Evolutionary conservation across 2,797 vertebrate species (phyloP), one percentile per base, ranked within the genome.

Genomic region (Rhynchotus rufescens): DNA sequence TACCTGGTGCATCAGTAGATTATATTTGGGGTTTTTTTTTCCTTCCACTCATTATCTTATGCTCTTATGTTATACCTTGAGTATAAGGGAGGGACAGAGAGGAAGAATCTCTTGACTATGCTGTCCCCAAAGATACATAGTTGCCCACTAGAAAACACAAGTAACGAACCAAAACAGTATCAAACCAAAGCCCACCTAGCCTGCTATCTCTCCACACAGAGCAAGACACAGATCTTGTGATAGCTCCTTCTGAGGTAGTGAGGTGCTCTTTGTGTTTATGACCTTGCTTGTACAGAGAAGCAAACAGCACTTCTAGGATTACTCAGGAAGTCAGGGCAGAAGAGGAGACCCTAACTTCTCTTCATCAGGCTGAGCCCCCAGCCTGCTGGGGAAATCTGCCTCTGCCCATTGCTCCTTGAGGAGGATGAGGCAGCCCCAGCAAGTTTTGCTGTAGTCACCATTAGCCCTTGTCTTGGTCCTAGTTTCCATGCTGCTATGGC

Each of bases 401-500:
- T 15, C 25, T 73, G 16, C 59, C 47, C 12, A 20, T 30, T 59
- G 22, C 14, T 84, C 62, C 32, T 11, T 26, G 23, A 32, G 44
- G 65, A 28, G 54, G 44, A 7, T 68, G 64, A 68, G 61, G 16
- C 61, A 64, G 80, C 16, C 30, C 17, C 60, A 68, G 38, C 38
- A 77, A 9, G 25, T 75, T 71, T 80, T 88, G 36, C 47, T 71
- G 34, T 51, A 80, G 68, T 81, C 32, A 73, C 19, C 47, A 67
- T 72, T 67, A 14, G 19, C 26, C 78, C 87, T 85, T 94, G 38
- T 40, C 91, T 73, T 88, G 59, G 51, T 96, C 17, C 17, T 89
- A 99, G 99, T 89, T 99, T 98, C 96, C 99, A 99, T 75, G 98
- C 98, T 77, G 98, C 99, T 68, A 92, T 98, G 22, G 98, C 98